A percentile compares a stretch with the other conserved stretches of the same genome.
Evolutionary conservation across 2,888 invertebrate species (phyloP).

Genomic region (Subacronicta megacephala): DNA sequence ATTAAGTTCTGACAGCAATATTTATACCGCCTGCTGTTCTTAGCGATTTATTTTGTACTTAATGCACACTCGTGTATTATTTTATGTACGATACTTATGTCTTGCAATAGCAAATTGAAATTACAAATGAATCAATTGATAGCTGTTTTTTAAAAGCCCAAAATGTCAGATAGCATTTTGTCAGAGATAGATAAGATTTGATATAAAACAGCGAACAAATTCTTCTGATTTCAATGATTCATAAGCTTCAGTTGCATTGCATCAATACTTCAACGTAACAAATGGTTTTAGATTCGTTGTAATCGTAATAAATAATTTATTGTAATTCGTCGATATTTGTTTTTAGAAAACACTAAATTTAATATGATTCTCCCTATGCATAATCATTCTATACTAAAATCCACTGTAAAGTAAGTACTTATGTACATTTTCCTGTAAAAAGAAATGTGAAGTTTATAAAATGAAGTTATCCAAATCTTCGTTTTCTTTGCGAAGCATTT

Average conservation of each 20-base stretch:
- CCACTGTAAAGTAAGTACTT: too few relatives aligned
- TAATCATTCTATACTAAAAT: too few relatives aligned
- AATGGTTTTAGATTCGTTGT: constrained; percentile 22
- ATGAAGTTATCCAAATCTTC: too few relatives aligned
- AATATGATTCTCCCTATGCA: too few relatives aligned
- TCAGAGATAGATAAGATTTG: too few relatives aligned
- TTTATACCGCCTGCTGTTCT: constrained; percentile 32
- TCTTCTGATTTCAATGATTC: constrained; percentile 24
- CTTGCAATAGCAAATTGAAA: constrained; percentile 2
- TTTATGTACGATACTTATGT: neutral
- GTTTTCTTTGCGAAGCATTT: too few relatives aligned
- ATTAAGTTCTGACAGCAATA: constrained; percentile 37
- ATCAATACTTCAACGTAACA: constrained; percentile 12
- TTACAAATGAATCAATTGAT: neutral
- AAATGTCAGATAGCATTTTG: constrained; percentile 11
- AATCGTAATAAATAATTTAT: constrained; percentile 34
- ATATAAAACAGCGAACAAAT: constrained; percentile 17
- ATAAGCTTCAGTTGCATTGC: constrained; percentile 11
- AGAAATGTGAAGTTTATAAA: too few relatives aligned
- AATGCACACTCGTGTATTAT: constrained; percentile 10
- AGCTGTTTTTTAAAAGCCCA: constrained; percentile 5
- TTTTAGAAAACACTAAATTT: constrained; percentile 14
- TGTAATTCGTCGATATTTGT: constrained; percentile 20
- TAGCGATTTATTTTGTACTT: constrained; percentile 17
- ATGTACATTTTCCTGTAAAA: too few relatives aligned